Base-by-base conservation (phyloP, 2,888 invertebrate species). In the Parnassius smintheus region DNA sequence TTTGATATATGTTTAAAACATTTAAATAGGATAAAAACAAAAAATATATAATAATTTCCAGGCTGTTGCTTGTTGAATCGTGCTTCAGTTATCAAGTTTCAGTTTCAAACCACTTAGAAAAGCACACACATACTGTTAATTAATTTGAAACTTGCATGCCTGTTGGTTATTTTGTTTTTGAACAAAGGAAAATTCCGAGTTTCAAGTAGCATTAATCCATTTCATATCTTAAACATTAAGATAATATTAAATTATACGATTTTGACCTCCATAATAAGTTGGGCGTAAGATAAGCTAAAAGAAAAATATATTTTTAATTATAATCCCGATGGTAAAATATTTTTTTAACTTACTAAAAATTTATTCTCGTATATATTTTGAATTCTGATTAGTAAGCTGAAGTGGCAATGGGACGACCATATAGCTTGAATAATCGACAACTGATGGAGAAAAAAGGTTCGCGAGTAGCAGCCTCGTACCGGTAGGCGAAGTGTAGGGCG, bases 61-160 rank as follows among this genome's bases (percentile, higher is more conserved):
- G n/a, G 10, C n/a, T 46, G 9, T 22, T 60, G 42, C 9, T 22
- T 9, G 22, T 13, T 12, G 42, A 52, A 49, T 58, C 22, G 18
- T 10, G 57, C 49, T n/a, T 58, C 9, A 48, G 10, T 61, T 51
- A 64, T 64, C 60, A 13, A 53, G 48, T 60, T 64, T 56, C 55
- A 49, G 12, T 60, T 60, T 56, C 51, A 44, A 44, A 56, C 56
- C 57, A 64, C 64, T 56, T 60, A 52, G 35, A 13, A 56, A 53
- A 44, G 18, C 56, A 53, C 54, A 64, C 46, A 57, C 49, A 49
- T 9, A 49, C 48, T 44, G 56, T 60, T 60, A 64, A 64, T 64
- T 64, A 64, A 64, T 64, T 60, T 57, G 64, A 64, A 60, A 52
- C 60, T 64, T 52, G 64, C 64, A 64, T 64, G 64, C 60, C 64